phyloP scores from a whole-genome alignment of 1,140 invertebrate species.

The Maniola jurtina region DNA sequence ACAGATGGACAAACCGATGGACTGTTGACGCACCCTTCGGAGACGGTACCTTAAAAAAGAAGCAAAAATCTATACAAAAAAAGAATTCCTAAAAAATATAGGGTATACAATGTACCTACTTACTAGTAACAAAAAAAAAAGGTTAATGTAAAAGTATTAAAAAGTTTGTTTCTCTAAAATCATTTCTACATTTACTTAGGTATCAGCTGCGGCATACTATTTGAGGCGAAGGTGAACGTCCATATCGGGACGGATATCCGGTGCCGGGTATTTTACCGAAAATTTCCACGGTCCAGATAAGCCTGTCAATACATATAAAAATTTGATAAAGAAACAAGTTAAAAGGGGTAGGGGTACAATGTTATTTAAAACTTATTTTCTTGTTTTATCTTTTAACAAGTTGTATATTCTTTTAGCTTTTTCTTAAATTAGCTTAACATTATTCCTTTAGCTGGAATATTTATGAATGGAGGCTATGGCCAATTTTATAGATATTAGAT shows the following conservation, averaged over 20 bases:
- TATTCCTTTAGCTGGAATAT: too few relatives aligned
- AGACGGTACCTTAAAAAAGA: too few relatives aligned
- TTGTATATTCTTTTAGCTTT: too few relatives aligned
- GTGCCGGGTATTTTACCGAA: constrained; percentile 12
- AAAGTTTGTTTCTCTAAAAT: constrained; percentile 1
- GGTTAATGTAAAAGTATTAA: background rate
- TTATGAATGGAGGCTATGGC: too few relatives aligned
- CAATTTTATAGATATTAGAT: too few relatives aligned
- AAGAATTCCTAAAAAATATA: background rate
- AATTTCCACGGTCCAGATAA: constrained; percentile 20
- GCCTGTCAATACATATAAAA: constrained; percentile 11
- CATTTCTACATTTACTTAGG: constrained; percentile 7
- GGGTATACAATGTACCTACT: background rate
- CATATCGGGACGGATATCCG: constrained; percentile 23
- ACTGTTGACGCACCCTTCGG: too few relatives aligned
- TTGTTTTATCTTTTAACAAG: too few relatives aligned
- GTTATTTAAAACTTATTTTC: background rate
- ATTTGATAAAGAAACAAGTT: constrained; percentile 10
- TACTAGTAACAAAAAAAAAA: background rate
- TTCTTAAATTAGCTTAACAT: too few relatives aligned
- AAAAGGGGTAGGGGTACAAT: background rate
- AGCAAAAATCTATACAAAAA: too few relatives aligned
- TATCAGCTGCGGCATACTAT: background rate
- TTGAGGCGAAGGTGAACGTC: constrained; percentile 16
- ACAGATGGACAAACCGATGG: too few relatives aligned